phyloP scores from a whole-genome alignment of 2,888 invertebrate genomes.

The Julus scandinavius region DNA sequence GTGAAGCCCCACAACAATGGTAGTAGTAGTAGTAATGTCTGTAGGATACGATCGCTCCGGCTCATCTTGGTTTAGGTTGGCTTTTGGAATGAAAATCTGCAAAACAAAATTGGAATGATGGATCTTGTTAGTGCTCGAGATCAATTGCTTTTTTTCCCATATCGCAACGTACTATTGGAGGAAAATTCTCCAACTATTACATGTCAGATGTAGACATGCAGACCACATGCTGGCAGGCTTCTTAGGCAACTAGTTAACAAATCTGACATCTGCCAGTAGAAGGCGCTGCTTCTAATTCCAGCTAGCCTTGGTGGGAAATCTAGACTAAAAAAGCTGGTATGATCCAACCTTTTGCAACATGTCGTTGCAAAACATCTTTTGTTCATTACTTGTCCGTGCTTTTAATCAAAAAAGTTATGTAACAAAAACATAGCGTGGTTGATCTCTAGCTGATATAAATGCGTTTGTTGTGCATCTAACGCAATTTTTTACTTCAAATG shows the following conservation, averaged over 20 bases:
- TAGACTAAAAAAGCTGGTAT: constrained; percentile 30
- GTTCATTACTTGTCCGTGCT: constrained; percentile 29
- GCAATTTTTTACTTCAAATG: constrained; percentile 5
- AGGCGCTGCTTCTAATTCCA: neutral
- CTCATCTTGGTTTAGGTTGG: neutral
- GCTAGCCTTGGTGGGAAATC: constrained; percentile 25
- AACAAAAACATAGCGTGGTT: constrained; percentile 19
- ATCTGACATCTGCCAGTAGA: neutral
- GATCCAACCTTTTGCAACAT: constrained; percentile 14
- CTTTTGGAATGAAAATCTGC: neutral
- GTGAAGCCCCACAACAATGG: constrained; percentile 4
- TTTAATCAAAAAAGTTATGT: constrained; percentile 36
- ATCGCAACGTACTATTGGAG: neutral
- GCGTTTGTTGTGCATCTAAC: neutral
- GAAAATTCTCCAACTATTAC: neutral
- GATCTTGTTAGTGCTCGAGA: neutral
- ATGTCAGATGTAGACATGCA: neutral
- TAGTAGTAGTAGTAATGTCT: neutral
- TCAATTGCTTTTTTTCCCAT: neutral
- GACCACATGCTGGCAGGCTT: neutral
- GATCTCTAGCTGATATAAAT: constrained; percentile 46
- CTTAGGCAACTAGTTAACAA: neutral
- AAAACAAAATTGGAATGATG: neutral
- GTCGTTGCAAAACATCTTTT: constrained; percentile 43
- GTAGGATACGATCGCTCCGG: neutral